phyloP scores from a whole-genome alignment of 2,797 vertebrate genomes.

The Centropyge bicolor region DNA sequence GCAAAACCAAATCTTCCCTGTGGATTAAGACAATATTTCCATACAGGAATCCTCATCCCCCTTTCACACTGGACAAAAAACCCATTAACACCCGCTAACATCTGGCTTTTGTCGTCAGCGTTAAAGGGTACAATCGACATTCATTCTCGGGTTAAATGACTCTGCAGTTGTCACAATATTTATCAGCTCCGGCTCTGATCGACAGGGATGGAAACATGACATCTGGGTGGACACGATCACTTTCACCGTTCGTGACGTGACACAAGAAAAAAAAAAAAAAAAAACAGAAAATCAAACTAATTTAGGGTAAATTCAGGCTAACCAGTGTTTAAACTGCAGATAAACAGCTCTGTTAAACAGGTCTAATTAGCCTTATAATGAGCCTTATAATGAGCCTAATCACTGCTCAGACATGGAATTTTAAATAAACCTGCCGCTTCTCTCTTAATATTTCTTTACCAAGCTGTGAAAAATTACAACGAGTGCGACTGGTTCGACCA shows the following conservation, averaged over 20 bases:
- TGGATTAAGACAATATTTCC: constrained; percentile 17
- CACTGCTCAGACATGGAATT: neutral
- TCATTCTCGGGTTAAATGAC: too few relatives aligned
- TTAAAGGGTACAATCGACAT: too few relatives aligned
- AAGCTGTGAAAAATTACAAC: neutral
- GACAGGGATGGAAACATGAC: too few relatives aligned
- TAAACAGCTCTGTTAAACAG: neutral
- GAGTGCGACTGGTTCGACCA: neutral
- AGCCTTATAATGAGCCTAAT: constrained; percentile 1
- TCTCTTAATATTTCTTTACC: neutral
- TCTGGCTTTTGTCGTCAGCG: too few relatives aligned
- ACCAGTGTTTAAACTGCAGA: neutral
- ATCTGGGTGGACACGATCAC: too few relatives aligned
- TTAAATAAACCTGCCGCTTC: neutral
- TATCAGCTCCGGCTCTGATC: too few relatives aligned
- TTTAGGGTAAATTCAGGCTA: neutral
- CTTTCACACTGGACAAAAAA: too few relatives aligned
- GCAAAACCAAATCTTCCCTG: constrained; percentile 27
- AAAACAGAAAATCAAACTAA: too few relatives aligned
- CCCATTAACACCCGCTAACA: too few relatives aligned
- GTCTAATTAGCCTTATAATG: neutral
- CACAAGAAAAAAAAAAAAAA: too few relatives aligned
- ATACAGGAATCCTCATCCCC: neutral
- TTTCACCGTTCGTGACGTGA: too few relatives aligned
- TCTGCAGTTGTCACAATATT: too few relatives aligned